Evolutionary conservation across 1,140 invertebrate genomes (phyloP), one percentile per base, ranked within the genome.

Genomic region (Lamellibrachia luymesi): DNA sequence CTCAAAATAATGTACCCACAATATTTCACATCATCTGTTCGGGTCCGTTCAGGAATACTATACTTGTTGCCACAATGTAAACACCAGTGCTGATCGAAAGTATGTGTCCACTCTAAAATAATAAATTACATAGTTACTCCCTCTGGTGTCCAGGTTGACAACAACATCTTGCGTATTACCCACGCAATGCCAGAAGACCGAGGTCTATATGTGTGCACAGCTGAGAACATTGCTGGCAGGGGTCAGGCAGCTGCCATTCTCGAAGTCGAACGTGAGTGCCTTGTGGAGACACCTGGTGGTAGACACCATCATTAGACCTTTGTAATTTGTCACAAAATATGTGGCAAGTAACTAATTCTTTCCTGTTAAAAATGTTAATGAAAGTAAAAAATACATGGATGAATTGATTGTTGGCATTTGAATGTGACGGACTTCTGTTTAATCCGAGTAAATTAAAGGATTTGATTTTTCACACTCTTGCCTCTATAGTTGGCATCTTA

Each of bases 191-290:
- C 98, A 50, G 97, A 97, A 25, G 98, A 99, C 96, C 96, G 98
- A 91, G 98, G 98, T 50, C 96, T 97, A 13, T 99, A 98, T 95
- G 95, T 98, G 8, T 99, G 98, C 94, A 97, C 97, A 17, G 98
- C 97, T 2, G 96, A 97, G 51, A 97, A 97, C 95, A 91, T 95
- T 50, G 96, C 95, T 90, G 97, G 97, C 1, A 94, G 97, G 64
- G 97, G 97, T 90, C 97, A 98, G 94, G 97, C 97, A n/a, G 97
- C 97, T 93, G 97, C 98, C 0, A 97, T 97, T 94, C 97, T 99
- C 89, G 98, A 98, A 96, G 98, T 99, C 94, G 98, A 98, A 97
- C 97, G 98, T 98, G 97, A 97, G 98, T 97, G 91, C 8, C 51
- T 17, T 17, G 27, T 27, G 22, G 22, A 50, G 51, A 91, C 49